These are phyloP conservation scores for Oncorhynchus mykiss DNA, from an alignment of 2,113 vertebrate species.

Conservation along the genomic window DNA sequence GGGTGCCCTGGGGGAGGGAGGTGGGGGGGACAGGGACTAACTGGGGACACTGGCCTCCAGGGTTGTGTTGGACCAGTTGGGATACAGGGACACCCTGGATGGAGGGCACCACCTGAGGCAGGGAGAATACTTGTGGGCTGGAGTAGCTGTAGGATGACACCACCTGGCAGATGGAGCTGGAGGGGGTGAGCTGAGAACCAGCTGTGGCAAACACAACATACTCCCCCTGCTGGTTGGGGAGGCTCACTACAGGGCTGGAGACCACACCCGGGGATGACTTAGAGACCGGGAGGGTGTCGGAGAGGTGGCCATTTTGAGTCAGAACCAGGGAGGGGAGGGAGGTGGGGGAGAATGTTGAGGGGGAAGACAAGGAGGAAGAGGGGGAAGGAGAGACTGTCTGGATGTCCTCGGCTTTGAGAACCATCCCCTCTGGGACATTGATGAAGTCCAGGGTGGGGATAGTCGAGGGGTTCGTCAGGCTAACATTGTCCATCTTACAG, in stretches of 20 bases:
- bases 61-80: constrained; percentile 65
- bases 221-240: constrained; percentile 57
- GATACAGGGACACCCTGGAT: constrained; percentile 76
- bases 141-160: constrained; percentile 49
- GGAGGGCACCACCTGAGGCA: constrained; percentile 81
- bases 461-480: not conserved
- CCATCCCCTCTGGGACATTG: constrained; percentile 43
- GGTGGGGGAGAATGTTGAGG: constrained; percentile 55
- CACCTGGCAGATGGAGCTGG: constrained; percentile 47
- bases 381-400: constrained; percentile 57
- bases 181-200: constrained; percentile 44
- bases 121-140: constrained; percentile 59
- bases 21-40: constrained; percentile 72
- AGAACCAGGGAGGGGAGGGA: constrained; percentile 61
- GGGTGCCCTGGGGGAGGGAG: constrained; percentile 34
- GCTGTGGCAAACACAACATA: constrained; percentile 57
- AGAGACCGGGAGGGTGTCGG: constrained; percentile 48
- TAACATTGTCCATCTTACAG: constrained; percentile 40
- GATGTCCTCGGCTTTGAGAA: constrained; percentile 47
- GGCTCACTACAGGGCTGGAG: constrained; percentile 49
- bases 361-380: constrained; percentile 62
- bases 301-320: constrained; percentile 55
- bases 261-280: constrained; percentile 47
- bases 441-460: constrained; percentile 63
- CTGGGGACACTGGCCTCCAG: constrained; percentile 69